phyloP scores from a whole-genome alignment of 2,113 vertebrate genomes.

The Stegostoma tigrinum region DNA sequence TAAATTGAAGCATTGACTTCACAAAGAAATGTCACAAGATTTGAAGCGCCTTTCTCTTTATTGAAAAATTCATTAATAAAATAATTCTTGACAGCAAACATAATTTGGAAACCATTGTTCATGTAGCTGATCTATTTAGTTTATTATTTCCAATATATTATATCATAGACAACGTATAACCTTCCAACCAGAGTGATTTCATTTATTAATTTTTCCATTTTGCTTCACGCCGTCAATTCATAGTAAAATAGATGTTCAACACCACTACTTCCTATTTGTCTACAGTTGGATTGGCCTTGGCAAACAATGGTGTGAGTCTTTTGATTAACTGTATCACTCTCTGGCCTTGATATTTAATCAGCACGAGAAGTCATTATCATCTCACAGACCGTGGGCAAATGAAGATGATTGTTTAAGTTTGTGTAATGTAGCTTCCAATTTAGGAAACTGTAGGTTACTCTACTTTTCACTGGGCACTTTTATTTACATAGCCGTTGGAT shows the following conservation, averaged over 20 bases:
- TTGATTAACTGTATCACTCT: slow-evolving; percentile 15
- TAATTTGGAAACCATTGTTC: background rate
- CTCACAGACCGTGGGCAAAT: background rate
- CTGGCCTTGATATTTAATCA: background rate
- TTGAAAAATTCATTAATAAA: background rate
- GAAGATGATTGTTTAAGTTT: background rate
- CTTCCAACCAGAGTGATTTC: background rate
- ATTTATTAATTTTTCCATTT: slow-evolving; percentile 12
- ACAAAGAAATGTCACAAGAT: background rate
- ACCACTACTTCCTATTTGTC: slow-evolving; percentile 5
- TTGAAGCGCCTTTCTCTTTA: background rate
- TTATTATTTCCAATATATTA: background rate
- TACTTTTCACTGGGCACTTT: background rate
- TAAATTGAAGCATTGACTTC: background rate
- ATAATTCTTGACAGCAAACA: background rate
- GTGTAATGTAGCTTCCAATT: background rate
- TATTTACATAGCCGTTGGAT: background rate
- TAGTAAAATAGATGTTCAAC: background rate
- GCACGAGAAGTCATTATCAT: background rate
- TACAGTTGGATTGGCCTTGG: background rate
- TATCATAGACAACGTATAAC: background rate
- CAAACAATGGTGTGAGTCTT: background rate
- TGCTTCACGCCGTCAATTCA: slow-evolving; percentile 1
- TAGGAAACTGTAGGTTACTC: background rate
- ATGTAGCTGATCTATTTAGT: background rate